Conservation (phyloP, 2,113 vertebrate genomes). For the Lepisosteus oculatus region DNA sequence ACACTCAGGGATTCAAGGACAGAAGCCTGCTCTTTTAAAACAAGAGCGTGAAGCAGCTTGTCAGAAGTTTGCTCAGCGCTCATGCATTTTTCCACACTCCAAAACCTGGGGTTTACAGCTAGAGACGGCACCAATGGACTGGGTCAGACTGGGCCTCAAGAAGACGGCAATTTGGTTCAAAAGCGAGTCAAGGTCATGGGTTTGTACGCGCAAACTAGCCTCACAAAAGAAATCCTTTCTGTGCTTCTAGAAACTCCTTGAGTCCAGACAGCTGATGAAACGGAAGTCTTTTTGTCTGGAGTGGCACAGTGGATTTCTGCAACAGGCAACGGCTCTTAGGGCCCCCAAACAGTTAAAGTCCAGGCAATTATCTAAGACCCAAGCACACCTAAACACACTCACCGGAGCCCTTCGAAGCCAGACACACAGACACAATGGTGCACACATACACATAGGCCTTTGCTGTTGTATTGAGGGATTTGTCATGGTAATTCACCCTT, state of each 20-base stretch:
- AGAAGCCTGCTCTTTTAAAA: constrained; percentile 26
- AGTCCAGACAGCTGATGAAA: constrained; percentile 51
- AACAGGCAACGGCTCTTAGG: constrained; percentile 13
- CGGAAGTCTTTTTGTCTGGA: constrained; percentile 58
- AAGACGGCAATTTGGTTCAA: constrained; percentile 5
- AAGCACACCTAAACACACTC: constrained; percentile 59
- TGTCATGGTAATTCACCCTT: constrained; percentile 40
- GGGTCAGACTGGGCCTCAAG: background rate
- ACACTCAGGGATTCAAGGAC: constrained; percentile 60
- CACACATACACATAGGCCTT: constrained; percentile 13
- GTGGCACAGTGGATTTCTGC: constrained; percentile 8
- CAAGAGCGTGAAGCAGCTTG: background rate
- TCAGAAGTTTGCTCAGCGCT: background rate
- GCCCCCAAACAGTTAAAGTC: constrained; percentile 37
- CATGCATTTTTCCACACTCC: background rate
- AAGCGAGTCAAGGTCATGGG: constrained; percentile 6
- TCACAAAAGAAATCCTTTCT: background rate
- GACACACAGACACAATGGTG: constrained; percentile 20
- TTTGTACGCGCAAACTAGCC: background rate
- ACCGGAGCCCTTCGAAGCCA: constrained; percentile 51
- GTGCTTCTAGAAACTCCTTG: background rate
- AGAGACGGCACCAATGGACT: background rate
- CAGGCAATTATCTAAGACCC: constrained; percentile 64
- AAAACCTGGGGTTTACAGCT: background rate
- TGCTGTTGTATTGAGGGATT: constrained; percentile 28